Evolutionary conservation across 2,888 invertebrate genomes (phyloP), one percentile per base, ranked within the genome.

Genomic region (Lordiphosa andalusiaca): DNA sequence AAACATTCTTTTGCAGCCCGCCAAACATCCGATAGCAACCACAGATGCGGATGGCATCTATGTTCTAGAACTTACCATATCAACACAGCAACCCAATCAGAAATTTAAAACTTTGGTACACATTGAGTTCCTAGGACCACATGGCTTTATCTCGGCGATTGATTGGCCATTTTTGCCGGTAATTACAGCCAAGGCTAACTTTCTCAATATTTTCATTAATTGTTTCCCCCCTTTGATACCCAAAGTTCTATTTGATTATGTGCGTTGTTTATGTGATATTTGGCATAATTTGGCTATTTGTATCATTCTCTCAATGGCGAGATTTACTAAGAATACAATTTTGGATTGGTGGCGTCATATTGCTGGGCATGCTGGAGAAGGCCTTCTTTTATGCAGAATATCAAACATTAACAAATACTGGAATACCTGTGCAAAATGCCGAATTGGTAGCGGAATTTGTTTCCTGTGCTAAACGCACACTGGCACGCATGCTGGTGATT

Each of bases 311-410:
- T 73, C 96, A 96, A 89, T 98, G 97, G 97, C 92, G 95, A 38
- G 98, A 98, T 88, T 90, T 98, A 19, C 91, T 98, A 50, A 91
- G 97, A 33, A 95, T 98, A 40, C 98, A 98, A 91, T 98, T 97
- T 90, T 98, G 98, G 97, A 97, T 98, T 86, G 97, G 97, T 5
- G 96, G 93, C 25, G 96, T 97, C 9, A 96, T 97, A 54, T 90
- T 97, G 9, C 90, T 97, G 2, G 96, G 97, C 40, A 95, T 95
- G 95, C 85, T 95, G 33, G 95, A 95, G 89, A 95, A 94, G 87
- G 96, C 98, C 4, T 95, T 96, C 0, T 98, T 96, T 89, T 96
- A 96, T 86, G 96, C 95, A 0, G 96, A 98, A 77, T 98, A 95
- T 90, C 93, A 94, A 74, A 93, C 92, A 49, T 92, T 95, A 50